phyloP scores from a whole-genome alignment of 2,113 vertebrate species.

The Halcyon senegalensis region DNA sequence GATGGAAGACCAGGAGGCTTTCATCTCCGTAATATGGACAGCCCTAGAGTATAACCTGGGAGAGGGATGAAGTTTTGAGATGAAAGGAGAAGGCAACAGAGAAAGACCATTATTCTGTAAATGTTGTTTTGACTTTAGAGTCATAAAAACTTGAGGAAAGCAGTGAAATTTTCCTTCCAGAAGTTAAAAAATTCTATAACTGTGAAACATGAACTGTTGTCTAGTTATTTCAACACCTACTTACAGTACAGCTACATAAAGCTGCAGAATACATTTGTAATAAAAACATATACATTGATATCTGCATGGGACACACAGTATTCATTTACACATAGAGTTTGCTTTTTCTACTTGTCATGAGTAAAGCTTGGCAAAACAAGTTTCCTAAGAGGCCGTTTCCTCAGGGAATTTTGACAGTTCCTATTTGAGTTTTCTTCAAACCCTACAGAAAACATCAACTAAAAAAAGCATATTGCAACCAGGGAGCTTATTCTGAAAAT shows the following conservation, averaged over 20 bases:
- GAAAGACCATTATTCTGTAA: not conserved
- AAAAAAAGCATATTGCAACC: not conserved
- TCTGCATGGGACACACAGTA: not conserved
- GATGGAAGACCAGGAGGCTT: not conserved
- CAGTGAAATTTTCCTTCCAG: slow-evolving; percentile 16
- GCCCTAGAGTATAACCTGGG: too few relatives aligned
- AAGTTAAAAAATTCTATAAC: not conserved
- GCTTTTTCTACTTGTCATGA: not conserved
- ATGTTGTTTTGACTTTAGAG: slow-evolving; percentile 20
- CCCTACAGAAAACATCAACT: not conserved
- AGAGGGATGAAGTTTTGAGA: not conserved
- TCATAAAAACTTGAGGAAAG: slow-evolving; percentile 19
- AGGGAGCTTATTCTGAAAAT: not conserved
- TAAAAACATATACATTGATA: not conserved
- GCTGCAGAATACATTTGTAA: slow-evolving; percentile 33
- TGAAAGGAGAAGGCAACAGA: not conserved
- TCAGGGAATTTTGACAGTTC: not conserved
- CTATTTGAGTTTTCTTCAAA: not conserved
- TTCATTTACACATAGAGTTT: slow-evolving; percentile 13
- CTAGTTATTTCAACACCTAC: slow-evolving; percentile 24
- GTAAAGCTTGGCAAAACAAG: not conserved
- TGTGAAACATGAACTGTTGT: slow-evolving; percentile 17
- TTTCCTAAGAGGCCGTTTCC: not conserved
- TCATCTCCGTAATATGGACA: not conserved
- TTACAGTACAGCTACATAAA: not conserved